Evolutionary conservation across 2,113 vertebrate genomes (phyloP), one percentile per base, ranked within the genome.

Genomic region (Regulus satrapa): DNA sequence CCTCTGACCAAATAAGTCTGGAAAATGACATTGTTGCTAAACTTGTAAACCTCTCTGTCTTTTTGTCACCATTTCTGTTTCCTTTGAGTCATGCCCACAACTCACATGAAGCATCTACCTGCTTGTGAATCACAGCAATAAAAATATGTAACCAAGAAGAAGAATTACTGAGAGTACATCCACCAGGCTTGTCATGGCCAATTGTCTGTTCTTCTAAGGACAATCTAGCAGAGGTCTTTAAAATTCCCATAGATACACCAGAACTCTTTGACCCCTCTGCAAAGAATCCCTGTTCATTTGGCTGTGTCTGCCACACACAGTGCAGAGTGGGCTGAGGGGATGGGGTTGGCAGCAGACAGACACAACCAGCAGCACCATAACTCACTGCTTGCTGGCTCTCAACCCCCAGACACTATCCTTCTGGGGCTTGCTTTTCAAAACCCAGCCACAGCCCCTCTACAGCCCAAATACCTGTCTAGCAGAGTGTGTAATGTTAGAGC

Each of bases 101-200:
- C 16, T 68, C 56, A 28, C 14, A 58, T 14, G 17, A 80, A 54
- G 19, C 13, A 32, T 36, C 29, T 68, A 78, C 46, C n/a, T 71
- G 10, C 40, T 51, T 4, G 1, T 87, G 54, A 92, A 64, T 87
- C 54, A 78, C 54, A 58, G 46, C 62, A 58, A 34, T n/a, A 75
- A 89, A 90, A 80, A 56, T 32, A 76, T 38, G 58, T 20, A 66
- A 43, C 11, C 23, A 31, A 11, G 66, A 72, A 12, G 49, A 73
- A 54, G 5, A 72, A 56, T 19, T 51, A 62, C 26, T 0, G 0
- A 56, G 11, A 52, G 48, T 25, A 18, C 0, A 0, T 43, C 38
- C 8, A 26, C 26, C 14, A 25, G 14, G 12, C 25, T 6, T 1
- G 6, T 5, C 9, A 9, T 0, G 1, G 56, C 31, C 73, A 74